These are phyloP conservation scores for Ophraella communa DNA, from an alignment of 2,888 invertebrate genomes.

Conservation along the genomic window DNA sequence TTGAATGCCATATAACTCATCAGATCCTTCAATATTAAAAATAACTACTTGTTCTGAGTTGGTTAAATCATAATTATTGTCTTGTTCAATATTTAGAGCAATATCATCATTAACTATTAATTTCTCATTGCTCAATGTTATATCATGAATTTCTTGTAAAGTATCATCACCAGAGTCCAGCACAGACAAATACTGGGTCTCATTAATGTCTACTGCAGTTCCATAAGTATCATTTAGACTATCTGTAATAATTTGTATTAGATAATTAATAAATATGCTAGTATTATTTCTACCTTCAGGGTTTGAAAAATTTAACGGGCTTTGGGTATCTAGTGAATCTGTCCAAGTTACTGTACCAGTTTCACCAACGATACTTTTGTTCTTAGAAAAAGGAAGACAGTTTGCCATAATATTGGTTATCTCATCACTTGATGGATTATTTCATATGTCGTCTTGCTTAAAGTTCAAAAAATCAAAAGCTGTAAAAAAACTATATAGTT, in stretches of 20 bases:
- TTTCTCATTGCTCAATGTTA: conserved; percentile 40
- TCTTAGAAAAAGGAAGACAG: conserved; percentile 13
- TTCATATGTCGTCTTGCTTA: neutral
- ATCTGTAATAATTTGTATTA: conserved; percentile 39
- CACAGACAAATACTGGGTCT: conserved; percentile 55
- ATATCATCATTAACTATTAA: conserved; percentile 31
- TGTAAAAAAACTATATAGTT: no score
- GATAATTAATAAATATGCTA: no score
- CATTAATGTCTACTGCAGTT: conserved; percentile 50
- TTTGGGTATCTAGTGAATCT: conserved; percentile 21
- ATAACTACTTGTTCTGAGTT: conserved; percentile 49
- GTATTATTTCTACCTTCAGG: neutral
- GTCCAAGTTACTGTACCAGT: conserved; percentile 26
- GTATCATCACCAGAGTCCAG: conserved; percentile 49
- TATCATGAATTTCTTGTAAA: conserved; percentile 44
- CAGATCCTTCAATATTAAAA: conserved; percentile 54
- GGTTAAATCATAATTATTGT: conserved; percentile 14
- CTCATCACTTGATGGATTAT: neutral
- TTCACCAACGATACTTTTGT: conserved; percentile 5
- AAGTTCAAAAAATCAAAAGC: neutral
- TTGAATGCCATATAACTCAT: conserved; percentile 57
- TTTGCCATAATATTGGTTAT: conserved; percentile 6
- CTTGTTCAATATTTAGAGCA: conserved; percentile 10
- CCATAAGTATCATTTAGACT: conserved; percentile 51
- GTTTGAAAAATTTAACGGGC: conserved; percentile 24